These are phyloP conservation scores for Zosterops japonicus DNA, from an alignment of 2,113 vertebrate genomes.

Conservation along the genomic window DNA sequence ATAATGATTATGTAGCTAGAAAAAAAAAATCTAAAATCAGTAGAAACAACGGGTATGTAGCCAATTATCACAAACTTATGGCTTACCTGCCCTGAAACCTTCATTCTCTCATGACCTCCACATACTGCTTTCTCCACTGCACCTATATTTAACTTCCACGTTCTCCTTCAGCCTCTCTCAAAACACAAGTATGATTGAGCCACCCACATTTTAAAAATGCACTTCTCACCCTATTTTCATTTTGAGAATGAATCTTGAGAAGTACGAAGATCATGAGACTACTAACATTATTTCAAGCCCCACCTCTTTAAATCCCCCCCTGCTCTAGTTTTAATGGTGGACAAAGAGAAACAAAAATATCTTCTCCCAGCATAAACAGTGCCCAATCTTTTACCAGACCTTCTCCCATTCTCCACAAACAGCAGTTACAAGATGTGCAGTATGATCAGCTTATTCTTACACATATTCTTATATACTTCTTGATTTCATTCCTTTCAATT, in stretches of 20 bases:
- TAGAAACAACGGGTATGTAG: background rate
- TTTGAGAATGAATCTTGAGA: background rate
- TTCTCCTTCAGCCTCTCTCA: background rate
- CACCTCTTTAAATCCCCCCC: background rate
- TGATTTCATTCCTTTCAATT: background rate
- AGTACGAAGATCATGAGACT: background rate
- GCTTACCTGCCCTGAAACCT: background rate
- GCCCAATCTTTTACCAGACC: background rate
- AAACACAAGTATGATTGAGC: background rate
- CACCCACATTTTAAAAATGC: background rate
- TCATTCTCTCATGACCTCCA: background rate
- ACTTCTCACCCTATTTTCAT: constrained; percentile 19
- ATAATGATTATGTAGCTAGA: background rate
- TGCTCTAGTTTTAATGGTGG: background rate
- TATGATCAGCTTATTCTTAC: background rate
- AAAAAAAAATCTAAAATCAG: background rate
- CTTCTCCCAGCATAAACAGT: background rate
- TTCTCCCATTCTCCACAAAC: background rate
- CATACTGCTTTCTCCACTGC: background rate
- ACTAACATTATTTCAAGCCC: background rate
- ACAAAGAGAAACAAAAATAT: background rate
- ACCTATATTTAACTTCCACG: background rate
- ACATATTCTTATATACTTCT: background rate
- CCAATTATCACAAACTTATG: background rate
- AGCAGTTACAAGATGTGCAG: background rate